Evolutionary conservation across 2,888 invertebrate species (phyloP), one percentile per base, ranked within the genome.

Genomic region (Acleris sparsana): DNA sequence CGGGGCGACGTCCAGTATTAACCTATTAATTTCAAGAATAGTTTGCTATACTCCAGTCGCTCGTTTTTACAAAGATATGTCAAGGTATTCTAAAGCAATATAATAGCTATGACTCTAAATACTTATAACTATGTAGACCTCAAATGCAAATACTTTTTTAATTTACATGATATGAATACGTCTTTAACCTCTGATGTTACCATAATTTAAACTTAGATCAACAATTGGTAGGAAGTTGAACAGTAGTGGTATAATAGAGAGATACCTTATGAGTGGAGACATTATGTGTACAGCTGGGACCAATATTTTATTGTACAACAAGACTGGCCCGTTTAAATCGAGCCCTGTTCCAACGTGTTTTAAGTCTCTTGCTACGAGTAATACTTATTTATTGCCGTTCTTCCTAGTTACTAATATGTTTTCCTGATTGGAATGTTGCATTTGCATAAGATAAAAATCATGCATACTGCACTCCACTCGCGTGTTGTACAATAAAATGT

Each of bases 131-230:
- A 92, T 86, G 83, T 89, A 92, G 92, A 92, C 91, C 92, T 92
- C 92, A 92, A 92, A 92, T 92, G 92, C 92, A 92, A 91, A 91
- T 91, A 92, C 90, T 92, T 90, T 76, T 86, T 86, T 84, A 90
- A 89, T 92, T 90, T 92, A 92, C 92, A 91, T 92, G 92, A 92
- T 92, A 92, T 92, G 92, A 92, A 91, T 91, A 90, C 89, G 90
- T 90, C 89, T 88, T 89, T 90, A 87, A 89, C 88, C 86, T 89
- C 89, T 87, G 89, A 62, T 58, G 55, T 88, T 87, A 87, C 83
- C 83, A 78, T 82, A 78, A 82, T 88, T 87, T 84, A 82, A 84
- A 85, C 78, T 78, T 84, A 82, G 73, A 72, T 78, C 82, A 83
- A 84, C 82, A 83, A 85, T 85, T 83, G 78, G 77, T 80, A 70